Evolutionary conservation across 2,797 vertebrate species (phyloP), one percentile per base, ranked within the genome.

Genomic region (Pampus argenteus): DNA sequence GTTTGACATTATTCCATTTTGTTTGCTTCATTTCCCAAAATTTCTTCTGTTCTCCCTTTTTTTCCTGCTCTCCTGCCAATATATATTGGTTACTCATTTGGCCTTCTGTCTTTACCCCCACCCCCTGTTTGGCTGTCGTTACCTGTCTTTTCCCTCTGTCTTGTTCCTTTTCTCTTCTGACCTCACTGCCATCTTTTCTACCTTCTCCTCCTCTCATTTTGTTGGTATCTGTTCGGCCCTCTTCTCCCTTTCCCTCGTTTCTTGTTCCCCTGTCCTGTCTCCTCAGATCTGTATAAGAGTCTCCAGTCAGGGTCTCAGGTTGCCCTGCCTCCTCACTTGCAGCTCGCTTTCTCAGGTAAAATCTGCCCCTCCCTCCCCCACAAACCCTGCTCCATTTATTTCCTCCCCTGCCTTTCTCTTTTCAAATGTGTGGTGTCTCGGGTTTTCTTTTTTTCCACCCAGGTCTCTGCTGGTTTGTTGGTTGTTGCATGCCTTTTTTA

Each of bases 261-360:
- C 48, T 79, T 72, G 65, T 66, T 38, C 88, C 83, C 69, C 82
- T 84, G 71, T 77, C 90, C 88, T 84, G 86, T 90, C 80, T 94
- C 89, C 91, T 93, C 92, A 99, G 97, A 97, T 96, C 94, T 98
- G 92, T 96, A 97, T 94, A 98, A 99, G 95, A 95, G 97, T 95
- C 96, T 99, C 95, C 97, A 97, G 94, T 95, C 97, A 92, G 96
- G 96, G 94, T 93, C 96, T 94, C 95, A 96, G 93, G 95, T 96
- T 75, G 90, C 96, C 96, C 95, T 98, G 93, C 96, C 97, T 94
- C 92, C 96, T 93, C 97, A 98, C 86, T 94, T 97, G 93, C 97
- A 97, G 93, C 96, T 97, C 93, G 93, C 96, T 89, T 97, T 96
- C 92, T 95, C 96, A 96, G 97, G 97, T 98, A 97, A 96, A 88